Conservation (phyloP, 2,797 vertebrate genomes). For the Sebastes diaconus region DNA sequence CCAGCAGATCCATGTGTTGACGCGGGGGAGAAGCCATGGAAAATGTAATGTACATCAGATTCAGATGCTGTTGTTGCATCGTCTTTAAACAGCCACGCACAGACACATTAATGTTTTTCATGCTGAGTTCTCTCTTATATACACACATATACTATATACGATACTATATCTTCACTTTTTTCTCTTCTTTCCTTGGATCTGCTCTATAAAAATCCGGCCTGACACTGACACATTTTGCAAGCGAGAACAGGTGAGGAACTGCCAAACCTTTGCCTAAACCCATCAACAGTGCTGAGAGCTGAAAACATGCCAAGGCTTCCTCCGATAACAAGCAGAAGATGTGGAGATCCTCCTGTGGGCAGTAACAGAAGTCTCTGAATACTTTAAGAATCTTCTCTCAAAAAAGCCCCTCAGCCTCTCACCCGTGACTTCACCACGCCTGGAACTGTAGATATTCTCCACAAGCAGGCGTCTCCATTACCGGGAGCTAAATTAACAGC, state of each 20-base stretch:
- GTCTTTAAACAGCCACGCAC: not conserved
- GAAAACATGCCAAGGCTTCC: slow-evolving; percentile 76
- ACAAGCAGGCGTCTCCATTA: slow-evolving; percentile 74
- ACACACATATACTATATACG: not conserved
- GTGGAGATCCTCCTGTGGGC: slow-evolving; percentile 76
- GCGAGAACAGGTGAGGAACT: slow-evolving; percentile 66
- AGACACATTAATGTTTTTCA: not conserved
- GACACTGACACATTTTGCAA: slow-evolving; percentile 64
- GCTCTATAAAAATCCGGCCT: slow-evolving; percentile 49
- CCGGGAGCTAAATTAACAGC: slow-evolving; percentile 83
- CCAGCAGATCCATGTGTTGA: slow-evolving; percentile 15
- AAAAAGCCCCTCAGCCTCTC: slow-evolving; percentile 58
- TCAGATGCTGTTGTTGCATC: not conserved
- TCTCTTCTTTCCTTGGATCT: slow-evolving; percentile 7
- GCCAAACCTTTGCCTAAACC: slow-evolving; percentile 72
- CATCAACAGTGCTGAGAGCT: slow-evolving; percentile 62
- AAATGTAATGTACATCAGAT: slow-evolving; percentile 1
- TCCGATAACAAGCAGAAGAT: slow-evolving; percentile 74
- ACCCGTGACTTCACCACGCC: slow-evolving; percentile 41
- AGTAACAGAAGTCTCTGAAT: slow-evolving; percentile 58
- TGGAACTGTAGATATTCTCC: slow-evolving; percentile 67
- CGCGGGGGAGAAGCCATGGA: slow-evolving; percentile 11
- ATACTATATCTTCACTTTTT: not conserved
- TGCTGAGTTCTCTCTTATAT: not conserved
- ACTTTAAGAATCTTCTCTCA: slow-evolving; percentile 59